Evolutionary conservation across 2,888 invertebrate species (phyloP).

Genomic region (Nephrotoma flavescens): DNA sequence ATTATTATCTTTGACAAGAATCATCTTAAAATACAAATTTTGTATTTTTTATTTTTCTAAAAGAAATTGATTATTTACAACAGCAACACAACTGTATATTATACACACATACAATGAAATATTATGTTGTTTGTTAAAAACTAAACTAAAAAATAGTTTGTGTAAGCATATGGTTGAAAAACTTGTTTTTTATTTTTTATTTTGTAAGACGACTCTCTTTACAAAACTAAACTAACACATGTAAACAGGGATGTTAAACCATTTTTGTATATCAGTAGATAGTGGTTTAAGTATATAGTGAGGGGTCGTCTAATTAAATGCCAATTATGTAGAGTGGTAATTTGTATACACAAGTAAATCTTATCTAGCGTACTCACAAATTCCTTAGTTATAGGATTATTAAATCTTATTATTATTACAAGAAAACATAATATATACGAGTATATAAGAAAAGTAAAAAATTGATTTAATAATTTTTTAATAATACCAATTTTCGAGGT

Average conservation of each 20-base stretch:
- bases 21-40: neutral
- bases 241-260: neutral
- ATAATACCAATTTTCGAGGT: constrained; percentile 2
- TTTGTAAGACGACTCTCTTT: neutral
- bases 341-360: neutral
- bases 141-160: neutral
- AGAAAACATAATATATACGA: neutral
- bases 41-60: neutral
- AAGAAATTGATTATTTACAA: neutral
- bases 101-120: neutral
- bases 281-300: neutral
- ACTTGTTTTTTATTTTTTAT: constrained; percentile 1
- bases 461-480: constrained; percentile 2
- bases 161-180: constrained; percentile 1
- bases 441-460: neutral
- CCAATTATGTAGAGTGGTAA: neutral
- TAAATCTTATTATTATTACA: neutral
- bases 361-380: neutral
- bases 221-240: neutral
- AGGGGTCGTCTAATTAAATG: neutral
- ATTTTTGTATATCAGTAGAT: neutral
- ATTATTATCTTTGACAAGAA: neutral
- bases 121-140: neutral
- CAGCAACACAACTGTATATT: neutral
- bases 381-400: neutral